Percentiles rank a stretch among this genome's conserved stretches.
Evolutionary conservation across 2,797 vertebrate species (phyloP).

Genomic region (Anisognathus igniventris): DNA sequence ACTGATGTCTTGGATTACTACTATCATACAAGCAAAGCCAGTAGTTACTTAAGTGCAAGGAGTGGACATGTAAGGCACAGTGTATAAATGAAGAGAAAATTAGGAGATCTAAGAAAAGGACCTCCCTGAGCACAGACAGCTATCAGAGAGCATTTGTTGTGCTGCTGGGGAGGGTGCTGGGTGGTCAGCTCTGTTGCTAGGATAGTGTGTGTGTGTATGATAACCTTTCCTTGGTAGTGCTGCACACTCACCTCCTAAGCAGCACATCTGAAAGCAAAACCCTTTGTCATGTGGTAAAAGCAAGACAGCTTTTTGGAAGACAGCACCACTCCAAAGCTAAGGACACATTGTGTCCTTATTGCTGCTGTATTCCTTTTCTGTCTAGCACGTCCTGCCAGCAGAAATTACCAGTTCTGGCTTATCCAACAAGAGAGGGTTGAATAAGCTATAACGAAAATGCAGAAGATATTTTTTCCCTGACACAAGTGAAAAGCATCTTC

Average conservation of each 20-base stretch:
- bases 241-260: neutral
- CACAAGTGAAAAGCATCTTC: neutral
- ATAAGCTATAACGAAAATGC: neutral
- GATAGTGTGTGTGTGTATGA: fast-evolving
- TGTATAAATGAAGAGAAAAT: neutral
- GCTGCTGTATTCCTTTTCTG: neutral
- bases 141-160: neutral
- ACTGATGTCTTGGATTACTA: neutral
- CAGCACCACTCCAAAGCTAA: neutral
- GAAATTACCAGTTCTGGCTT: neutral
- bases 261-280: fast-evolving
- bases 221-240: neutral
- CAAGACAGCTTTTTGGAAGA: neutral
- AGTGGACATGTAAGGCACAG: neutral
- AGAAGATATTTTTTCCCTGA: neutral
- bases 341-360: neutral
- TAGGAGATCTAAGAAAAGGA: neutral
- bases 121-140: fast-evolving
- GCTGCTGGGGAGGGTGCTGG: neutral
- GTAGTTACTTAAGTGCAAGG: neutral
- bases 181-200: neutral
- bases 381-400: neutral
- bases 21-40: neutral
- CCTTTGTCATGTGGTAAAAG: neutral
- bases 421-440: neutral